phyloP scores from a whole-genome alignment of 2,797 vertebrate genomes.

The Balearica regulorum region DNA sequence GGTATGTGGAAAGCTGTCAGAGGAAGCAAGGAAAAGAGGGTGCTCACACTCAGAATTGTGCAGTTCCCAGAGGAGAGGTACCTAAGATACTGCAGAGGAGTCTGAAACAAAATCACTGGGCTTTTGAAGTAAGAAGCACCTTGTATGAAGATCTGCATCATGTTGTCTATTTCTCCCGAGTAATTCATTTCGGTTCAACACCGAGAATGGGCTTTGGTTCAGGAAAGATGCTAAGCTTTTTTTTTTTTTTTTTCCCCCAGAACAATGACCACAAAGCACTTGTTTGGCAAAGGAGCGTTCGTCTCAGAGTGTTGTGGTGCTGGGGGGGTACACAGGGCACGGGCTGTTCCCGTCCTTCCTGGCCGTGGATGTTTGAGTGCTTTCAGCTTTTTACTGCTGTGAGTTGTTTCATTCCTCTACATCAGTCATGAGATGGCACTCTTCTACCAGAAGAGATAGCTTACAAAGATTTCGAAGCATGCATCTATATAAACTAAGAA shows the following conservation, averaged over 20 bases:
- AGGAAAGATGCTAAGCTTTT: neutral
- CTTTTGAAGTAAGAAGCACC: neutral
- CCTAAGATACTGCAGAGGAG: neutral
- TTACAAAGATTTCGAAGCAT: neutral
- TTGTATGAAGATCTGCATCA: neutral
- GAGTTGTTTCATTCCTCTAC: neutral
- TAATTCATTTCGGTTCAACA: neutral
- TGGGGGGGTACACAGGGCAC: neutral
- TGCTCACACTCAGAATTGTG: neutral
- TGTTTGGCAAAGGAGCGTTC: neutral
- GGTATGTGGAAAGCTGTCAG: neutral
- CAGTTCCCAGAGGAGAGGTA: neutral
- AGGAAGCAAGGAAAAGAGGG: neutral
- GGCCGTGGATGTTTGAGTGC: too few species aligned
- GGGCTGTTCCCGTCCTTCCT: neutral
- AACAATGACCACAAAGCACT: too few species aligned
- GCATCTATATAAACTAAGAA: neutral
- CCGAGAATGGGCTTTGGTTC: neutral
- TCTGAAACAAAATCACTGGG: neutral
- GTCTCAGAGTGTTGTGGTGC: neutral
- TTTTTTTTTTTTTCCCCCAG: neutral
- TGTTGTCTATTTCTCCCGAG: neutral
- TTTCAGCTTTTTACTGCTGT: neutral
- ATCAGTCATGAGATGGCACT: constrained; percentile 58
- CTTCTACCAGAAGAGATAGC: constrained; percentile 23